A percentile compares a stretch with the other conserved stretches of the same genome.
Evolutionary conservation across 2,797 vertebrate species (phyloP).

Genomic region (Salarias fasciatus): DNA sequence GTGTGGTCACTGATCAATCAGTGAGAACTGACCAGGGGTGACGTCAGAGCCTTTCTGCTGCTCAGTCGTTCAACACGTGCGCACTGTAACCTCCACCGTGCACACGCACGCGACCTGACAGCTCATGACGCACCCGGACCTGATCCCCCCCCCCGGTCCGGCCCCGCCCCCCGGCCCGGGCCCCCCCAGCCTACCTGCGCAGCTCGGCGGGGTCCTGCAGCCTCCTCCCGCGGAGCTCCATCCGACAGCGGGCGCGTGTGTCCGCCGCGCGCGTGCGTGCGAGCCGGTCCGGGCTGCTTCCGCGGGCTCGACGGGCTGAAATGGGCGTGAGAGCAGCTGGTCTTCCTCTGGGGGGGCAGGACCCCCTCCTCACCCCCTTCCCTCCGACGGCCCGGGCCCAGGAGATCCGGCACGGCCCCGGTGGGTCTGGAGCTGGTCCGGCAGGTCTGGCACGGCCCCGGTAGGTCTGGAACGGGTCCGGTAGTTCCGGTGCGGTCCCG

Average conservation of each 20-base stretch:
- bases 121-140: not conserved
- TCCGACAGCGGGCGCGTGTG: conserved; percentile 18
- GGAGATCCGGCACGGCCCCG: no score
- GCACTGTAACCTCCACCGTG: no score
- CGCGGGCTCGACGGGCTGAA: conserved; percentile 55
- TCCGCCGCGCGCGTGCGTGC: conserved; percentile 38
- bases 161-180: conserved; percentile 5
- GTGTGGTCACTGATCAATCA: no score
- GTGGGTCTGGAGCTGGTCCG: no score
- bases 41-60: no score
- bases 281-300: conserved; percentile 38
- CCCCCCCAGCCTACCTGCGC: conserved; percentile 50
- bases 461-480: no score
- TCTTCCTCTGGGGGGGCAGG: conserved; percentile 80
- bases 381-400: not conserved
- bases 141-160: not conserved
- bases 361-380: conserved; percentile 19
- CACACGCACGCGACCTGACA: no score
- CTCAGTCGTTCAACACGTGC: no score
- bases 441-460: no score
- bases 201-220: conserved; percentile 54
- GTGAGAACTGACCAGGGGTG: no score
- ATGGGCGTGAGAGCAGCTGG: conserved; percentile 71
- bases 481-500: no score
- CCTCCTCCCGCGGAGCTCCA: conserved; percentile 35